Conservation (phyloP, 2,888 invertebrate genomes). For the Philereme transversata region DNA sequence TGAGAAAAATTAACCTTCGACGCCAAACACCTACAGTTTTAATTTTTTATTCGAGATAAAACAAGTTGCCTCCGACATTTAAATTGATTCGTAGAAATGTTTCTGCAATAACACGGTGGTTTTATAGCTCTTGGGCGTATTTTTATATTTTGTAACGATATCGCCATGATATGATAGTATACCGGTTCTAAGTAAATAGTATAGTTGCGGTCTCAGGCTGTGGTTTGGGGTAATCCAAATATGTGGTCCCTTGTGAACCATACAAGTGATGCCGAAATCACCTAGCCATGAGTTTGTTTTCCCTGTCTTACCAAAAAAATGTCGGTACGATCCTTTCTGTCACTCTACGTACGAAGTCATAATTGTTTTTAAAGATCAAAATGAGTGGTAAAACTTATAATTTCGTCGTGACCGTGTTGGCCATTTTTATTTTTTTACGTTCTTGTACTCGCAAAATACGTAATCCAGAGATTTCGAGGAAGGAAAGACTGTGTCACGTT, state of each 20-base stretch:
- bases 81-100: slow-evolving; percentile 10
- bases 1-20: no score
- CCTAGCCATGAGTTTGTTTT: slow-evolving; percentile 36
- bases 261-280: slow-evolving; percentile 36
- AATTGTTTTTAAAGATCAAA: no score
- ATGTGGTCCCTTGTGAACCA: slow-evolving; percentile 40
- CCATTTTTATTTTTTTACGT: slow-evolving; percentile 22
- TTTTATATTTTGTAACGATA: slow-evolving; percentile 13
- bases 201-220: slow-evolving; percentile 28
- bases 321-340: no score
- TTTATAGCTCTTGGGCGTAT: background rate
- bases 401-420: no score
- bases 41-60: background rate
- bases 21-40: no score
- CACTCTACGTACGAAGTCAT: no score
- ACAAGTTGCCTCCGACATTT: background rate
- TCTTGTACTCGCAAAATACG: slow-evolving; percentile 1
- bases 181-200: slow-evolving; percentile 32
- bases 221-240: slow-evolving; percentile 39
- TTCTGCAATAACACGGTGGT: slow-evolving; percentile 15
- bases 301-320: slow-evolving; percentile 21
- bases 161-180: slow-evolving; percentile 10
- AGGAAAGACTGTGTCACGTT: slow-evolving; percentile 8
- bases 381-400: no score
- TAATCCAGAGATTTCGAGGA: slow-evolving; percentile 8